Conservation (phyloP, 1,140 invertebrate species). For the Venturia canescens region DNA sequence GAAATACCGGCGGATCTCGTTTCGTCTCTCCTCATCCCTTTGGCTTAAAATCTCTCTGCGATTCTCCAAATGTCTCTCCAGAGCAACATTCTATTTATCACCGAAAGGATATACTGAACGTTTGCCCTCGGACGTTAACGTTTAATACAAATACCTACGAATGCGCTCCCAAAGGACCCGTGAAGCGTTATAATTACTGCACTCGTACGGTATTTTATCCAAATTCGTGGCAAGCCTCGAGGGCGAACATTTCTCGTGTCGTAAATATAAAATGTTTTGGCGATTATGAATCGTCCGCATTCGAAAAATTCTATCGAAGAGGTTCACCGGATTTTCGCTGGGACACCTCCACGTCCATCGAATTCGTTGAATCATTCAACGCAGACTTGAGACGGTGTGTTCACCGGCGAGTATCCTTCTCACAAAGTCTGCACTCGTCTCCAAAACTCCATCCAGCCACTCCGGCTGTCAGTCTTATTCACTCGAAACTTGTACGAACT, state of each 20-base stretch:
- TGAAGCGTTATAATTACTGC: constrained; percentile 2
- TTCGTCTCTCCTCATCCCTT: background rate
- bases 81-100: constrained; percentile 41
- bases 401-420: too few species aligned
- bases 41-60: background rate
- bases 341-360: too few species aligned
- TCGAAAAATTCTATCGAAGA: too few species aligned
- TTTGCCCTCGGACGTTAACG: background rate
- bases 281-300: too few species aligned
- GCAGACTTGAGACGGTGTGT: too few species aligned
- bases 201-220: background rate
- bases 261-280: too few species aligned
- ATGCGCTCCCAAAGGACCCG: background rate
- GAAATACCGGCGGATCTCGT: constrained; percentile 17
- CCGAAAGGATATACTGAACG: background rate
- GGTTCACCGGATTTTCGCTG: too few species aligned
- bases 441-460: too few species aligned
- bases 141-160: constrained; percentile 30
- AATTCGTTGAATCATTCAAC: too few species aligned
- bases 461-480: too few species aligned
- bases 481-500: too few species aligned
- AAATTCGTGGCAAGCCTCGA: background rate
- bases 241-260: background rate
- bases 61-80: constrained; percentile 24
- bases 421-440: too few species aligned